Conservation (phyloP, 2,888 invertebrate species). For the Yponomeuta sedellus region DNA sequence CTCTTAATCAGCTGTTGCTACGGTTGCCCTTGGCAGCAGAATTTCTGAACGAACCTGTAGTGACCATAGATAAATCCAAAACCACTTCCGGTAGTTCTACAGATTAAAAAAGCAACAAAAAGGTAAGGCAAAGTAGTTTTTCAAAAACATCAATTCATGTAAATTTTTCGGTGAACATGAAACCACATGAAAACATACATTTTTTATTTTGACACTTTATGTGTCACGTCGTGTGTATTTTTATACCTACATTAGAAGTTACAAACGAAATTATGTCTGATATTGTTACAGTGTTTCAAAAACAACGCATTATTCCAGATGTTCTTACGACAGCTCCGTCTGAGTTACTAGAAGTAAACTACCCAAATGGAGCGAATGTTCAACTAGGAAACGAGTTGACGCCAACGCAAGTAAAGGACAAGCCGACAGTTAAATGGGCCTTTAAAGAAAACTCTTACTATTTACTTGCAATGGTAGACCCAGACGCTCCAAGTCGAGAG, state of each 20-base stretch:
- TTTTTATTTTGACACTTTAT: not conserved
- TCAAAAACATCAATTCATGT: too few species aligned
- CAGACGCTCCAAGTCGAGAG: constrained; percentile 85
- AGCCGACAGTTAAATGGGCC: constrained; percentile 80
- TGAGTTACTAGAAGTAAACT: constrained; percentile 67
- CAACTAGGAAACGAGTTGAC: constrained; percentile 81
- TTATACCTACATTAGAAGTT: not conserved
- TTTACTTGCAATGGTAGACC: constrained; percentile 80
- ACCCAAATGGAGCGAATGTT: constrained; percentile 64
- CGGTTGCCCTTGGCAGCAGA: not conserved
- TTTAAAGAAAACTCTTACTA: constrained; percentile 78
- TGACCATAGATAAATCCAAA: too few species aligned
- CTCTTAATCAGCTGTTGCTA: not conserved
- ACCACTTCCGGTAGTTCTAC: too few species aligned
- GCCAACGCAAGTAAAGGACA: constrained; percentile 80
- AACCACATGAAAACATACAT: too few species aligned
- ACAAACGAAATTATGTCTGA: constrained; percentile 36
- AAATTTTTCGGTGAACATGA: too few species aligned
- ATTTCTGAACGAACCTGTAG: not conserved
- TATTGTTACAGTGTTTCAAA: constrained; percentile 50
- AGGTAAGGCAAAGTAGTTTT: too few species aligned
- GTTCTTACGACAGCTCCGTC: constrained; percentile 78
- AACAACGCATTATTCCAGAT: constrained; percentile 80
- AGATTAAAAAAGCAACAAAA: too few species aligned
- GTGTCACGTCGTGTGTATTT: not conserved